phyloP scores from a whole-genome alignment of 1,140 invertebrate species.

The Proales similis region DNA sequence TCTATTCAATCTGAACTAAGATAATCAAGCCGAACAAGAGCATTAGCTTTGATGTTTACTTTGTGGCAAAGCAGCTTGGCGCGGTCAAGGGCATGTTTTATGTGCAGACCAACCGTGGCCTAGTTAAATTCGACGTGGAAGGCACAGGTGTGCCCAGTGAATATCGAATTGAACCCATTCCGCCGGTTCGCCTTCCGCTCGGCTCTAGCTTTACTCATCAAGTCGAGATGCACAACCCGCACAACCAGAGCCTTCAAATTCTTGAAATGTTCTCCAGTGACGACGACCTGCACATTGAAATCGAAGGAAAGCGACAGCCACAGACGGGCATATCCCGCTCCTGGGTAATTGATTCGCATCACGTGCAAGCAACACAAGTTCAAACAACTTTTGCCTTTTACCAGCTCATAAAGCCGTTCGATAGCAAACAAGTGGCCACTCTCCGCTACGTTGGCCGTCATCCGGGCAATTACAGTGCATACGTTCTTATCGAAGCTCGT shows the following conservation, averaged over 20 bases:
- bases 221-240: slow-evolving; percentile 88
- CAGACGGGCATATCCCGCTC: no score
- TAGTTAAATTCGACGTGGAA: slow-evolving; percentile 68
- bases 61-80: slow-evolving; percentile 80
- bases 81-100: slow-evolving; percentile 76
- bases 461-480: slow-evolving; percentile 27
- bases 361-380: no score
- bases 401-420: no score
- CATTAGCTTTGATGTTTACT: slow-evolving; percentile 88
- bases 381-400: no score
- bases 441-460: slow-evolving; percentile 4
- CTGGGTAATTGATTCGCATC: no score
- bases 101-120: slow-evolving; percentile 84
- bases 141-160: slow-evolving; percentile 75
- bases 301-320: no score
- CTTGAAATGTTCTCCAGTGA: slow-evolving; percentile 37
- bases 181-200: slow-evolving; percentile 77
- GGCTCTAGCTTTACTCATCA: slow-evolving; percentile 81
- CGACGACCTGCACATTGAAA: slow-evolving; percentile 31
- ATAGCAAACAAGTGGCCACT: no score
- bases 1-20: slow-evolving; percentile 55
- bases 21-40: slow-evolving; percentile 77
- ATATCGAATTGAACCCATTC: slow-evolving; percentile 76
- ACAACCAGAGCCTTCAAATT: slow-evolving; percentile 74
- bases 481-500: slow-evolving; percentile 13